These are phyloP conservation scores for Dendrocincla tyrannina DNA, from an alignment of 2,797 vertebrate genomes.

Conservation along the genomic window DNA sequence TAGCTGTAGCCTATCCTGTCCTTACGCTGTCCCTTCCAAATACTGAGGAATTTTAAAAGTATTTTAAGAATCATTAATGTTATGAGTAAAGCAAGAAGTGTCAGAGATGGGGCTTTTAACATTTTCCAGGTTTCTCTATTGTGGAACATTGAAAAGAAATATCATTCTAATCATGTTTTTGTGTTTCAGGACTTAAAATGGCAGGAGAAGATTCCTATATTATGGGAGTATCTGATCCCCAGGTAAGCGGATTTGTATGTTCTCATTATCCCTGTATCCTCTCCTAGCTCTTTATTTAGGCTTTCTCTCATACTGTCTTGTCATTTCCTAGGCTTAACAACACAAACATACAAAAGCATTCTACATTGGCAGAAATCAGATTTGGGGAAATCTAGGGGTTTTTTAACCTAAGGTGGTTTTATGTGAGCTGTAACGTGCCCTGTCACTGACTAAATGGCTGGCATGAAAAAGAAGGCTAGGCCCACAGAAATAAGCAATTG, in stretches of 20 bases:
- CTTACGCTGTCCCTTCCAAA: not conserved
- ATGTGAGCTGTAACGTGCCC: not conserved
- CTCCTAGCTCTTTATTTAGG: not conserved
- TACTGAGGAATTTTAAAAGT: not conserved
- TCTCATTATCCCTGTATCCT: not conserved
- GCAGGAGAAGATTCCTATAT: constrained; percentile 74
- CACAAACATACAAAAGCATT: not conserved
- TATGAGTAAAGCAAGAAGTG: not conserved
- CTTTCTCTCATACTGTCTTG: not conserved
- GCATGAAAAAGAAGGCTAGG: not conserved
- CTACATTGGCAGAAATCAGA: not conserved
- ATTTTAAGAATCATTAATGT: not conserved
- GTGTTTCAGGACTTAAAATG: constrained; percentile 74
- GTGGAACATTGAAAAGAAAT: fast-evolving
- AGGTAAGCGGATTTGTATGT: constrained; percentile 63
- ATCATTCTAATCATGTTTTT: not conserved
- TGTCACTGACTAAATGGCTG: not conserved
- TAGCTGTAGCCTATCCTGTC: not conserved
- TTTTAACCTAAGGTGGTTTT: not conserved
- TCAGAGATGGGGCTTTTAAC: not conserved
- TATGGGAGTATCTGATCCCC: constrained; percentile 72
- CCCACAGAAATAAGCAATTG: not conserved
- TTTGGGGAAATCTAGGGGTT: not conserved
- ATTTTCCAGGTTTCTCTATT: not conserved
- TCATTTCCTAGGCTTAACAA: not conserved